phyloP scores from a whole-genome alignment of 35 echinoderm and acorn worm species.

The Hemicentrotus pulcherrimus region DNA sequence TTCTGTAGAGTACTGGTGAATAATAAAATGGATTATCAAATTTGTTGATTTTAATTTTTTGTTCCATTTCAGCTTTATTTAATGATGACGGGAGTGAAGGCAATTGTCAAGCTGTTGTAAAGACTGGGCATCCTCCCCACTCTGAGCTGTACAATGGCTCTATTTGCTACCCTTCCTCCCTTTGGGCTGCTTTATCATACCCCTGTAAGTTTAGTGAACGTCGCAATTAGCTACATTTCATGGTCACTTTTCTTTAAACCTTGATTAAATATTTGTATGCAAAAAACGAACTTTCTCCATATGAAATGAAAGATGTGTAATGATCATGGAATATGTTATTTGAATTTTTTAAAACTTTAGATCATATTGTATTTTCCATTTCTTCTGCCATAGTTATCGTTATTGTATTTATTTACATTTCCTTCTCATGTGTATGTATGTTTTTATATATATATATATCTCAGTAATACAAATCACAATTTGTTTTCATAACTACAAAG shows the following conservation, averaged over 20 bases:
- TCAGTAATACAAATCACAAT: too few species aligned
- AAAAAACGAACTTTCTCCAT: background rate
- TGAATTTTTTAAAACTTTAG: too few species aligned
- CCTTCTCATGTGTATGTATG: too few species aligned
- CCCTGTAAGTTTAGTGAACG: background rate
- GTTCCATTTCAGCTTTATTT: constrained; percentile 62
- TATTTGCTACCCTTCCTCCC: constrained; percentile 59
- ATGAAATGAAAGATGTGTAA: background rate
- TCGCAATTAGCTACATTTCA: background rate
- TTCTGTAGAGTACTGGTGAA: too few species aligned
- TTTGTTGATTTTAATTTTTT: background rate
- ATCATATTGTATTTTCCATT: too few species aligned
- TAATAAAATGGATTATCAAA: too few species aligned
- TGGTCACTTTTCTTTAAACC: background rate
- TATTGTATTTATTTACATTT: too few species aligned
- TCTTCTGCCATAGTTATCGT: too few species aligned
- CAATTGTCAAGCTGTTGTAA: constrained; percentile 78
- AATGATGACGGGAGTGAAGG: constrained; percentile 47
- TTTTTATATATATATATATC: too few species aligned
- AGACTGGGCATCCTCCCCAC: constrained; percentile 58
- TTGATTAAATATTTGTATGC: background rate
- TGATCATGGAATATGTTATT: too few species aligned
- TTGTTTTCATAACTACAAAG: too few species aligned
- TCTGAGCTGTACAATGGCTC: constrained; percentile 65
- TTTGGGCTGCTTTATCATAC: constrained; percentile 50